Base-by-base conservation (phyloP, 2,797 vertebrate genomes). In the Cyprinella venusta region DNA sequence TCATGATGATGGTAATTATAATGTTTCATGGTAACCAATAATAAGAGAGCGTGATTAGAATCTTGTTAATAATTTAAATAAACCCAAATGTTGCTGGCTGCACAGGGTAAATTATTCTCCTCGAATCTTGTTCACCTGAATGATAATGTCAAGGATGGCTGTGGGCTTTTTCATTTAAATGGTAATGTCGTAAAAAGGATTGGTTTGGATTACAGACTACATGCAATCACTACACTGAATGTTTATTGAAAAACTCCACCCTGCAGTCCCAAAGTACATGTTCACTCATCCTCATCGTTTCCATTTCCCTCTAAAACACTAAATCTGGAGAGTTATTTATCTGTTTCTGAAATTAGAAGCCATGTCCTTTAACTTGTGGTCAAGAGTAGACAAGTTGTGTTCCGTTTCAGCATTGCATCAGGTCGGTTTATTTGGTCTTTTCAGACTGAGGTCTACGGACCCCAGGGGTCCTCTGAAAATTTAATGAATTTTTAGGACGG, bases 131-230 rank as follows among this genome's bases (percentile, higher is more conserved):
- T 80, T 75, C 79, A 76, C 72, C 72, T 81, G 59, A 81, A 69
- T 50, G 36, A 69, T 81, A 76, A 76, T 68, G 71, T 69, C 77
- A 85, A 38, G 64, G 70, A 83, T 83, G 56, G 82, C 82, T 79
- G 54, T 70, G 75, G 82, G 82, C 82, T 77, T 78, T 79, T 81
- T 83, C 69, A 83, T 76, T 82, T 75, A 81, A 78, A 76, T 87
- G 82, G 45, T 69, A 70, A 67, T 84, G 61, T 74, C 45, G 0
- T 63, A 82, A 79, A 74, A 82, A 59, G 74, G 70, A 76, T 42
- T 50, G 77, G 38, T 64, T 74, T 85, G 74, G 75, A 83, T 71
- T 83, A 83, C 67, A 26, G 65, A 64, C 75, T 77, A 56, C 40
- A 63, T 9, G 48, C 40, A 76, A 59, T 76, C 77, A 52, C 71